Base-by-base conservation (phyloP, 2,113 vertebrate genomes). In the Spea bombifrons region DNA sequence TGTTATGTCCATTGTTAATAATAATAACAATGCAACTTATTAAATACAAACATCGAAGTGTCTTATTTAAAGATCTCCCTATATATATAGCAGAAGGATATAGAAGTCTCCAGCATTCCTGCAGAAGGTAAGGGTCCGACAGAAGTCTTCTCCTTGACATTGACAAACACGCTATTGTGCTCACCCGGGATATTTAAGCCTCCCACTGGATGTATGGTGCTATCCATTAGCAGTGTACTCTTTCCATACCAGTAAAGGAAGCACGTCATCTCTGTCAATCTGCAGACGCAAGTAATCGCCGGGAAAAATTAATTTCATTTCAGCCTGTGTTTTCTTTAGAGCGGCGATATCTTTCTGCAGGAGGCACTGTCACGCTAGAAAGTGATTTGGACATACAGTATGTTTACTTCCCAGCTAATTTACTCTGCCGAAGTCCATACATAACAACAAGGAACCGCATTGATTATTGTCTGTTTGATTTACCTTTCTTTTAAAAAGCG, bases 201-300 rank as follows among this genome's bases (percentile, higher is more conserved):
- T 78, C 63, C 70, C 61, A 43, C 47, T 72, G 69, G 61, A 78
- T 66, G 44, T 73, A 73, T 44, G 67, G 63, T 65, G 12, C 77
- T 73, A 43, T 59, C 70, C 52, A 73, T 80, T 57, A 73, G 43
- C 61, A 73, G 17, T 43, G 17, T 12, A 9, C 47, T 79, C 70
- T 65, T 9, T 79, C 63, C 12, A 55, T 66, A 66, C 61, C 68
- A 47, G 76, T 63, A 49, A 65, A 49, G 71, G 49, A 80, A 67
- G 71, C 63, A 43, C 70, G 69, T 67, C 64, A 73, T 67, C 57
- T 7, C 9, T 53, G 70, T 64, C 77, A 73, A 47, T 73, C 77
- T 80, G 64, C 77, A 80, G 76, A 72, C 69, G 47, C 69, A 73
- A 78, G 73, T 57, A 80, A 73, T 80, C 52, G 47, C 76, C 46